phyloP scores from a whole-genome alignment of 2,888 invertebrate genomes.

The Rugalucina vietnamica region DNA sequence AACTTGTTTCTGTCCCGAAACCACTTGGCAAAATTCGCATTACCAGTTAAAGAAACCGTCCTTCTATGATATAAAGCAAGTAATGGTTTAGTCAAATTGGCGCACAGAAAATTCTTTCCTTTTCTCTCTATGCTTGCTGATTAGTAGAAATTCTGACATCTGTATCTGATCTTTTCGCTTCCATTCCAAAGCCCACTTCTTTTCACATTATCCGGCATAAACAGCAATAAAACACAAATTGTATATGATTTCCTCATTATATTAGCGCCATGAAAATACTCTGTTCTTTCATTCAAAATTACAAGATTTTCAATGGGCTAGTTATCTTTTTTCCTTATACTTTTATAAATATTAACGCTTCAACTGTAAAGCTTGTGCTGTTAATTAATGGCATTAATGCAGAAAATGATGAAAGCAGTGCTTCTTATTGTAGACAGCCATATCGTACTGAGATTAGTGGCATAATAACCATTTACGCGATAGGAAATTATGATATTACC shows the following conservation, averaged over 20 bases:
- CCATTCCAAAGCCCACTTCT: neutral
- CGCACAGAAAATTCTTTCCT: too few species aligned
- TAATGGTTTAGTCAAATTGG: too few species aligned
- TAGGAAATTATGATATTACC: neutral
- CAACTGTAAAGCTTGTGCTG: neutral
- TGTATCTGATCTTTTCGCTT: too few species aligned
- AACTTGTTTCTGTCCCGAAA: too few species aligned
- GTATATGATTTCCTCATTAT: neutral
- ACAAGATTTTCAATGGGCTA: neutral
- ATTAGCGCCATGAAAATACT: neutral
- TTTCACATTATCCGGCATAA: too few species aligned
- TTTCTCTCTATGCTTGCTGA: too few species aligned
- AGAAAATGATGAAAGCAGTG: neutral
- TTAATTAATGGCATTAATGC: neutral
- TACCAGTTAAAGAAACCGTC: too few species aligned
- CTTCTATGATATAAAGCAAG: too few species aligned
- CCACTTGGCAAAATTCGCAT: too few species aligned
- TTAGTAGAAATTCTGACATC: too few species aligned
- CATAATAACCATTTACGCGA: neutral
- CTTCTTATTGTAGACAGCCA: neutral
- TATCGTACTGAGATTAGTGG: neutral
- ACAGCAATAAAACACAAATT: too few species aligned
- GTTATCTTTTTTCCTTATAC: neutral
- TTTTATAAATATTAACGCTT: neutral
- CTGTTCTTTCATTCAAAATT: neutral